Evolutionary conservation across 2,113 vertebrate species (phyloP), one percentile per base, ranked within the genome.

Genomic region (Ancistrus triradiatus): DNA sequence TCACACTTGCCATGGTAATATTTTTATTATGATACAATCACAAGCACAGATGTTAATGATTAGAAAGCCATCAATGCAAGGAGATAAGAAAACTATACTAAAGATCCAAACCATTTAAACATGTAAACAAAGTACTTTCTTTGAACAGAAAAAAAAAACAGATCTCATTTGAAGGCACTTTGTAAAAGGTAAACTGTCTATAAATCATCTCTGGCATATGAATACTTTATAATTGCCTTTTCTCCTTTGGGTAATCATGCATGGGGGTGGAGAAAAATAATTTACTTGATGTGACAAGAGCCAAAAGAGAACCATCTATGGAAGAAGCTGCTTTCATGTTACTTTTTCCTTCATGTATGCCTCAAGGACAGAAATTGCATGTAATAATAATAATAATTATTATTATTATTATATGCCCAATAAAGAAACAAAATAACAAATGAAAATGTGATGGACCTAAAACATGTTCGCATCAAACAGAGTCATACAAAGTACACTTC

Each of bases 401-500:
- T n/a, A n/a, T n/a, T n/a, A n/a, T n/a, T n/a, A 18, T 13, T 46
- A 31, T 31, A 31, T 7, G 27, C 27, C 27, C 27, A 3, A 7
- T 31, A n/a, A n/a, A n/a, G n/a, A n/a, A 31, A 31, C 27, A 31
- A 31, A 31, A 31, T 7, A 31, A 31, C 27, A 38, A 59, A 66
- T n/a, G n/a, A n/a, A n/a, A n/a, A n/a, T n/a, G n/a, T n/a, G n/a
- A n/a, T n/a, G n/a, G n/a, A n/a, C n/a, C n/a, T n/a, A 38, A 57
- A 62, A 62, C 50, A 72, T 35, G 57, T 48, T 69, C 56, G 28
- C 64, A 73, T 67, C 65, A 62, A 43, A 76, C 70, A 60, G 48
- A 22, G 60, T 69, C 74, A 59, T 49, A 67, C 78, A 79, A 79
- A 73, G n/a, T 77, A 83, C 81, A 77, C 81, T 77, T 79, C 79